phyloP scores from a whole-genome alignment of 2,113 vertebrate genomes.

The Scomber colias region DNA sequence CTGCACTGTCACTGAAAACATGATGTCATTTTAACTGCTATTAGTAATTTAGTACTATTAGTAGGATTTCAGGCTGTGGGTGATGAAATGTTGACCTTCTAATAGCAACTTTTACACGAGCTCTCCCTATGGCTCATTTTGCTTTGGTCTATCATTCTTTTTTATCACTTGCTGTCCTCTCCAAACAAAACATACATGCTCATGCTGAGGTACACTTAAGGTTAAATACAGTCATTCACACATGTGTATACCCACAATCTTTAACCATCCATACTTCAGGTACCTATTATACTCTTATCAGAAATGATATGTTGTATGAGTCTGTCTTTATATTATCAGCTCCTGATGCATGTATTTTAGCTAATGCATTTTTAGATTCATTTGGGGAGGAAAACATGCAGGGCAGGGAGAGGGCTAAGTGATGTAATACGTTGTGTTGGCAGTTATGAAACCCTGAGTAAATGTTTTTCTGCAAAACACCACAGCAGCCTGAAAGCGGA shows the following conservation, averaged over 20 bases:
- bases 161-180: slow-evolving; percentile 15
- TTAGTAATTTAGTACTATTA: too few species aligned
- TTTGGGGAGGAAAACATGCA: slow-evolving; percentile 6
- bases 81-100: slow-evolving; percentile 12
- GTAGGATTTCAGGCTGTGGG: neutral
- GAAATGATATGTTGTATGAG: neutral
- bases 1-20: neutral
- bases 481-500: neutral
- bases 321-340: slow-evolving; percentile 1
- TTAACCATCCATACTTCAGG: slow-evolving; percentile 4
- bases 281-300: slow-evolving; percentile 13
- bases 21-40: neutral
- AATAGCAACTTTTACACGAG: slow-evolving; percentile 23
- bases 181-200: neutral
- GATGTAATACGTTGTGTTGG: slow-evolving; percentile 55
- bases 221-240: neutral
- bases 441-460: slow-evolving; percentile 44
- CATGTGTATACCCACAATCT: neutral
- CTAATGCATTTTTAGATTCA: slow-evolving; percentile 8
- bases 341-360: slow-evolving; percentile 23
- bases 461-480: slow-evolving; percentile 30
- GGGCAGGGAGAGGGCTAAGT: slow-evolving; percentile 21
- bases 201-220: neutral
- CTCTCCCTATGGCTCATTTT: slow-evolving; percentile 23
- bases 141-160: slow-evolving; percentile 1